A percentile compares a stretch with the other conserved stretches of the same genome.
These are phyloP conservation scores for Lophius americanus DNA, from an alignment of 2,797 vertebrate genomes.

Conservation along the genomic window DNA sequence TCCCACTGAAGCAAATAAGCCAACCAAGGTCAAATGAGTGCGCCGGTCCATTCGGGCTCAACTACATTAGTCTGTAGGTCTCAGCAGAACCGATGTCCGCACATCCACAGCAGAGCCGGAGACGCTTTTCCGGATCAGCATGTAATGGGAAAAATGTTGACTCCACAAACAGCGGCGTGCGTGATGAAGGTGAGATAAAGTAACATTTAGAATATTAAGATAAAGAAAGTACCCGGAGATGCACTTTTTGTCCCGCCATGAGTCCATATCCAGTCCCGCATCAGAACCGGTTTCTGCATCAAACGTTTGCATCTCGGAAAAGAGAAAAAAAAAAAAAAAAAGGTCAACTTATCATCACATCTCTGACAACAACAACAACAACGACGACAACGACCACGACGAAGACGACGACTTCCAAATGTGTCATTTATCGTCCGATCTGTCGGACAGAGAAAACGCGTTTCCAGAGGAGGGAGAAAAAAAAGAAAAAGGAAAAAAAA, in stretches of 20 bases:
- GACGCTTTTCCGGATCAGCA: slow-evolving; percentile 33
- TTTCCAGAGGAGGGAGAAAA: slow-evolving; percentile 20
- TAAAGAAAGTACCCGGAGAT: slow-evolving; percentile 57
- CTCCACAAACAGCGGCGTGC: slow-evolving; percentile 12
- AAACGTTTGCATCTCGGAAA: slow-evolving; percentile 69
- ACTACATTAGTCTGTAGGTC: slow-evolving; percentile 70
- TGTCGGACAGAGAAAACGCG: slow-evolving; percentile 65
- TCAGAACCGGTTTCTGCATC: slow-evolving; percentile 58
- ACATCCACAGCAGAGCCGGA: slow-evolving; percentile 43
- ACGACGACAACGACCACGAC: no score
- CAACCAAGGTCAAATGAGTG: slow-evolving; percentile 77
- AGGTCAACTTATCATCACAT: slow-evolving; percentile 75
- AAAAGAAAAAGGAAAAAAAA: slow-evolving; percentile 74
- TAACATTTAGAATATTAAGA: slow-evolving; percentile 72
- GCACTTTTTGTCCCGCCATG: slow-evolving; percentile 28
- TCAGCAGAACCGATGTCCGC: slow-evolving; percentile 69
- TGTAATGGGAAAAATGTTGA: slow-evolving; percentile 33
- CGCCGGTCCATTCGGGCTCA: slow-evolving; percentile 65
- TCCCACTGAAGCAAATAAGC: slow-evolving; percentile 79
- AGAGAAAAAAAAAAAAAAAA: slow-evolving; percentile 33
- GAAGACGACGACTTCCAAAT: slow-evolving; percentile 61
- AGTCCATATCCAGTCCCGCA: slow-evolving; percentile 62
- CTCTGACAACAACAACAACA: slow-evolving; percentile 61
- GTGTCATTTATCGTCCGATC: slow-evolving; percentile 79
- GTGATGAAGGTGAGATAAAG: slow-evolving; percentile 55